Evolutionary conservation across 2,797 vertebrate species (phyloP).

Genomic region (Philypnodon macrostomus): DNA sequence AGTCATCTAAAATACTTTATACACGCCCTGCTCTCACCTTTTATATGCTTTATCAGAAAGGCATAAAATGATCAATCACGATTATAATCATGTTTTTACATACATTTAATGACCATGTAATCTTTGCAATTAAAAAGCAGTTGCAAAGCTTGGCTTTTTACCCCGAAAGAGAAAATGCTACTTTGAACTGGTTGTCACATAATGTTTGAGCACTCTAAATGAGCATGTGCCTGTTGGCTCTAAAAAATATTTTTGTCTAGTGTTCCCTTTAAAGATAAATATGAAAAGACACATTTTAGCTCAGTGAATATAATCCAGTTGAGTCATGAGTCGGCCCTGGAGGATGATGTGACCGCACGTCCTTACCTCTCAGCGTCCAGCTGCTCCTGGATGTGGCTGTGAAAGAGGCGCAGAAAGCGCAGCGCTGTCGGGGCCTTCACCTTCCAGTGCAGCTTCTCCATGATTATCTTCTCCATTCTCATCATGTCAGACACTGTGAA

Average conservation of each 20-base stretch:
- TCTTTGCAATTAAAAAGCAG: conserved; percentile 18
- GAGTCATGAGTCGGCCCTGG: conserved; percentile 43
- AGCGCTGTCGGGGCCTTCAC: conserved; percentile 89
- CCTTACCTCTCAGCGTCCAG: conserved; percentile 84
- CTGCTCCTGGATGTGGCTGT: conserved; percentile 80
- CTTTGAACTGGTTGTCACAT: conserved; percentile 3
- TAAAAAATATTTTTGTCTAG: conserved; percentile 30
- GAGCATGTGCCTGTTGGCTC: conserved; percentile 10
- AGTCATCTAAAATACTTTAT: too few relatives aligned
- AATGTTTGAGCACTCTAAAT: conserved; percentile 17
- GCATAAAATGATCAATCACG: too few relatives aligned
- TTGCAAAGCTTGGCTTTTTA: neutral
- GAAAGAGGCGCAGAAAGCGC: conserved; percentile 87
- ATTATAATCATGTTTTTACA: too few relatives aligned
- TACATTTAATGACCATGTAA: too few relatives aligned
- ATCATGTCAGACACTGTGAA: conserved; percentile 95
- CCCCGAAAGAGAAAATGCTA: neutral
- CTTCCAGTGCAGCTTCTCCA: conserved; percentile 93
- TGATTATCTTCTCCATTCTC: conserved; percentile 95
- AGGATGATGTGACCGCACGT: conserved; percentile 33
- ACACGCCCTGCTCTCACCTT: too few relatives aligned
- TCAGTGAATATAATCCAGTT: conserved; percentile 42
- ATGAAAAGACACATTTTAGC: conserved; percentile 38
- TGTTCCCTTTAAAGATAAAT: conserved; percentile 37
- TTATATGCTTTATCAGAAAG: too few relatives aligned